Base-by-base conservation (phyloP, 2,888 invertebrate species). In the Pristionchus mayeri region DNA sequence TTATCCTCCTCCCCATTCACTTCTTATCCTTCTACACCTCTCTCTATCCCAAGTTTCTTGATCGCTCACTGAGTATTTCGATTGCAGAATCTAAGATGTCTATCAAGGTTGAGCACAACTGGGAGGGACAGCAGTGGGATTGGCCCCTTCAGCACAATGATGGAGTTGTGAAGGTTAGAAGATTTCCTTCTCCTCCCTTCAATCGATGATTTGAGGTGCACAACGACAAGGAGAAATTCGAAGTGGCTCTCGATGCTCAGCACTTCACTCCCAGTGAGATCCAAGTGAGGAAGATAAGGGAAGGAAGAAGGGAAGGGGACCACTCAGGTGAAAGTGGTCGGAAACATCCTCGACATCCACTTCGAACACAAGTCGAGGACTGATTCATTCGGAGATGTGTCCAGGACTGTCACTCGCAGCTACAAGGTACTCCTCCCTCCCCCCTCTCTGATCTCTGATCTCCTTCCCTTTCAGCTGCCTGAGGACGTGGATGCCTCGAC, bases 121-220 rank as follows among this genome's bases (percentile, higher is more conserved):
- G 87, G 87, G 86, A 88, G 44, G 90, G 87, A 13, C 82, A 87
- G 81, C 86, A 87, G 85, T 90, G 90, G 90, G 90, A 90, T 82
- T 90, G 90, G 90, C 90, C 90, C 63, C 89, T 90, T 71, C 90
- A 90, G 86, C 87, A 88, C 87, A 88, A 89, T 84, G 90, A 90
- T 85, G 90, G 90, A 52, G 90, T 90, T 67, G 90, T 90, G 85
- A 89, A 90, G 89, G 89, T 89, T n/a, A 0, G 0, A 1, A 18
- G 7, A 7, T 16, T 13, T 63, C 16, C 30, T 18, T 6, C 27
- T 63, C 11, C 16, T 18, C 18, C 30, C 34, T 63, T 16, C 16
- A 3, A 30, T 27, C 30, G 30, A 24, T n/a, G n/a, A 40, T 81
- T 57, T 16, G 27, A 78, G 67, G 84, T 85, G 37, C 78, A 78